Percentiles rank a stretch among this genome's conserved stretches.
These are phyloP conservation scores for Eulemur rubriventer DNA, from an alignment of 2,797 vertebrate species.

Conservation along the genomic window DNA sequence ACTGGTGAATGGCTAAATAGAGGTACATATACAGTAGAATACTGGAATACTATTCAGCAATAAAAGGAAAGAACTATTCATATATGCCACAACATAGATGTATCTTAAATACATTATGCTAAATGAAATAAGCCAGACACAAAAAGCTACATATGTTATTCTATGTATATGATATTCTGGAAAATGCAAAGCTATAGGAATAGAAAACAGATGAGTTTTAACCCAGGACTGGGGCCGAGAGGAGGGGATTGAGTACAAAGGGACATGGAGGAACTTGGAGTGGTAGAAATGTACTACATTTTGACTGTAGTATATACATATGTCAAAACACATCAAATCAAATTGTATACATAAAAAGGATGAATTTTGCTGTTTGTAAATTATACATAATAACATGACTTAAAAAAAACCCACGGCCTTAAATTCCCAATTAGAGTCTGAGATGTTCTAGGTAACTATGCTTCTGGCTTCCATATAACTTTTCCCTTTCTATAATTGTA, in stretches of 20 bases:
- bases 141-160: not conserved
- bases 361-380: not conserved
- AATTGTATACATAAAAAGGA: not conserved
- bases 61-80: not conserved
- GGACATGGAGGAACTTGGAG: not conserved
- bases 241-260: not conserved
- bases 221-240: not conserved
- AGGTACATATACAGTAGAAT: not conserved
- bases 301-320: not conserved
- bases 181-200: not conserved
- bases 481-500: not conserved
- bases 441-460: not conserved
- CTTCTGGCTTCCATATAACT: not conserved
- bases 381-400: not conserved
- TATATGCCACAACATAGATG: not conserved
- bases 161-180: not conserved
- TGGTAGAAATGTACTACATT: not conserved
- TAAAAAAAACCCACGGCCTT: not conserved
- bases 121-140: not conserved
- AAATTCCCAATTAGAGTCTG: not conserved
- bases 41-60: not conserved
- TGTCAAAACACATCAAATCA: slow-evolving; percentile 5
- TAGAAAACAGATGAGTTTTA: slow-evolving; percentile 1
- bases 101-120: not conserved
- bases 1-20: not conserved